Conservation (phyloP, 2,113 vertebrate species). For the Rhea americana region DNA sequence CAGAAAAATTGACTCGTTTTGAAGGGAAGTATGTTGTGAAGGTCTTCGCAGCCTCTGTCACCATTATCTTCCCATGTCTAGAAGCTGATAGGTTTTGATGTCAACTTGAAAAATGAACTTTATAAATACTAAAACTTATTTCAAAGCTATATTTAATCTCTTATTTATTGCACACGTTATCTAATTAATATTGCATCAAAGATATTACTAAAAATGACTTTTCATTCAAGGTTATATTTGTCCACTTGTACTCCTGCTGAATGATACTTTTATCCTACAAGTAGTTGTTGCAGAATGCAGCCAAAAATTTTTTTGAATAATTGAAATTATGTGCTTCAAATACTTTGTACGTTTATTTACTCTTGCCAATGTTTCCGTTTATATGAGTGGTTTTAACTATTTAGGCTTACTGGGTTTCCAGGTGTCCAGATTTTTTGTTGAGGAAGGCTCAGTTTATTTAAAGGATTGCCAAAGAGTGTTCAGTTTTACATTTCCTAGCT, state of each 20-base stretch:
- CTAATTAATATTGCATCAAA: neutral
- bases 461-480: neutral
- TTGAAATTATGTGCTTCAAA: neutral
- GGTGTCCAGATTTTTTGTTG: neutral
- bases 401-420: neutral
- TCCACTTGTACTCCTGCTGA: neutral
- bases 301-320: neutral
- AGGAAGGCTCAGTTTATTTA: neutral
- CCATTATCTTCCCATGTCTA: neutral
- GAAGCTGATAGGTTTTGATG: neutral
- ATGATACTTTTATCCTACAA: neutral
- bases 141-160: neutral
- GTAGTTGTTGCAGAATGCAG: neutral
- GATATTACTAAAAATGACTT: neutral
- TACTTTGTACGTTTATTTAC: neutral
- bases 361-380: neutral
- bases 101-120: neutral
- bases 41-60: neutral
- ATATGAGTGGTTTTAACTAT: neutral
- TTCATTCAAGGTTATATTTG: neutral
- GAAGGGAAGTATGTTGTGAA: neutral
- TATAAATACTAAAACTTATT: neutral
- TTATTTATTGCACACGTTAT: neutral
- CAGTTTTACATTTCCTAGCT: neutral
- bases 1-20: neutral